These are phyloP conservation scores for Drosophila biarmipes DNA, from an alignment of 1,140 invertebrate genomes.

Conservation along the genomic window DNA sequence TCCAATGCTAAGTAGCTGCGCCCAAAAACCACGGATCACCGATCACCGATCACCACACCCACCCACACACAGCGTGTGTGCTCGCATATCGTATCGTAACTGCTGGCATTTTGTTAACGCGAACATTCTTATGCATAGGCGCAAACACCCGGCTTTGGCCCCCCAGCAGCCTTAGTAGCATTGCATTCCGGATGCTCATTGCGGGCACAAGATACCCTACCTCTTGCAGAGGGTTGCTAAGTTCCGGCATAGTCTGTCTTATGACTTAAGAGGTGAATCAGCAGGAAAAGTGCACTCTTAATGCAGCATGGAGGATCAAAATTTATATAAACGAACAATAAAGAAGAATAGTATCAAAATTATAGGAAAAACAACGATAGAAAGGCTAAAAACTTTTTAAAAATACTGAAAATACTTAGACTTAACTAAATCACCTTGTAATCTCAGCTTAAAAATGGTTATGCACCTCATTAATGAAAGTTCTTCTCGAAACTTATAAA, in stretches of 20 bases:
- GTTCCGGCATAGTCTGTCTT: constrained; percentile 2
- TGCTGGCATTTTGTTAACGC: constrained; percentile 55
- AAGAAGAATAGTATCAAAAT: too few relatives aligned
- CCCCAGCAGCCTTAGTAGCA: constrained; percentile 40
- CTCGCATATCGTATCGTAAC: constrained; percentile 51
- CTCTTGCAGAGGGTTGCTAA: constrained; percentile 28
- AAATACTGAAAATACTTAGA: too few relatives aligned
- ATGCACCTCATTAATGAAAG: background rate
- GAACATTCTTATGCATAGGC: constrained; percentile 68
- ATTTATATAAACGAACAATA: too few relatives aligned
- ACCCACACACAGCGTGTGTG: constrained; percentile 44
- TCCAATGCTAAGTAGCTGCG: constrained; percentile 62
- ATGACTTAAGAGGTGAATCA: too few relatives aligned
- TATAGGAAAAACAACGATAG: too few relatives aligned
- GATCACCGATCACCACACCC: constrained; percentile 36
- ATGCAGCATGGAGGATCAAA: too few relatives aligned
- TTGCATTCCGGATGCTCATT: constrained; percentile 50
- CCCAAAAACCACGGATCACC: constrained; percentile 37
- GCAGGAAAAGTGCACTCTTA: too few relatives aligned
- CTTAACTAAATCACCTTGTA: background rate
- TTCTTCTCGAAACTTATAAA: background rate
- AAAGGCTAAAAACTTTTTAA: too few relatives aligned
- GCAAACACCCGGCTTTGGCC: constrained; percentile 53
- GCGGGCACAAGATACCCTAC: constrained; percentile 12
- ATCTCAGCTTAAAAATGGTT: background rate